These are phyloP conservation scores for Tribolium castaneum DNA, from an alignment of 1,140 invertebrate species.

Conservation along the genomic window DNA sequence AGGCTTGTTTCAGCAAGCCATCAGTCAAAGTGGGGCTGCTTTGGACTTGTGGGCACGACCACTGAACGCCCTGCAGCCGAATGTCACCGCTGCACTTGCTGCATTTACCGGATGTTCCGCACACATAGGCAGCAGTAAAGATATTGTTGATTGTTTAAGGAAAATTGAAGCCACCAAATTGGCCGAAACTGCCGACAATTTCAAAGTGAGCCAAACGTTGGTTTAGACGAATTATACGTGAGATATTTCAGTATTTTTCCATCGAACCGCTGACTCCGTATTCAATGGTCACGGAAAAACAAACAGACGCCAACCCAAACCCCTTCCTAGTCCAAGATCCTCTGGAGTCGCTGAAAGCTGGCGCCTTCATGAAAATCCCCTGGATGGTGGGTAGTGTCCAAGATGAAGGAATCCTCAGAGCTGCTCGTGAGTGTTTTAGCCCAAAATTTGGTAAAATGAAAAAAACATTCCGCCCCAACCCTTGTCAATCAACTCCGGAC, in stretches of 20 bases:
- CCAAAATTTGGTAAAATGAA: no score
- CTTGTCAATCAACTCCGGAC: no score
- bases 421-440: slow-evolving; percentile 65
- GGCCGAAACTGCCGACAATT: slow-evolving; percentile 31
- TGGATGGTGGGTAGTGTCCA: slow-evolving; percentile 75
- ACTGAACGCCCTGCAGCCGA: not conserved
- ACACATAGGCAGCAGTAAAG: not conserved
- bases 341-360: slow-evolving; percentile 62
- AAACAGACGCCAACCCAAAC: slow-evolving; percentile 64
- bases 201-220: slow-evolving; percentile 29
- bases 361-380: slow-evolving; percentile 69
- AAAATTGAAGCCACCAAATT: slow-evolving; percentile 34
- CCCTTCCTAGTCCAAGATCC: slow-evolving; percentile 73
- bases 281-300: slow-evolving; percentile 73
- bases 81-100: slow-evolving; percentile 13
- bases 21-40: slow-evolving; percentile 81
- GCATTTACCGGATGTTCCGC: slow-evolving; percentile 22
- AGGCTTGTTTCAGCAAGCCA: slow-evolving; percentile 75
- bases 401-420: slow-evolving; percentile 74
- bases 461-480: no score
- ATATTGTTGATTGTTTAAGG: slow-evolving; percentile 42
- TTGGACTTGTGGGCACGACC: slow-evolving; percentile 63
- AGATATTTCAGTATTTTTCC: slow-evolving; percentile 48
- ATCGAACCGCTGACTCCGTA: slow-evolving; percentile 75
- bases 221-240: not conserved